A percentile compares a stretch with the other conserved stretches of the same genome.
Conservation (phyloP, 2,113 vertebrate genomes). For the Baryphthengus martii region DNA sequence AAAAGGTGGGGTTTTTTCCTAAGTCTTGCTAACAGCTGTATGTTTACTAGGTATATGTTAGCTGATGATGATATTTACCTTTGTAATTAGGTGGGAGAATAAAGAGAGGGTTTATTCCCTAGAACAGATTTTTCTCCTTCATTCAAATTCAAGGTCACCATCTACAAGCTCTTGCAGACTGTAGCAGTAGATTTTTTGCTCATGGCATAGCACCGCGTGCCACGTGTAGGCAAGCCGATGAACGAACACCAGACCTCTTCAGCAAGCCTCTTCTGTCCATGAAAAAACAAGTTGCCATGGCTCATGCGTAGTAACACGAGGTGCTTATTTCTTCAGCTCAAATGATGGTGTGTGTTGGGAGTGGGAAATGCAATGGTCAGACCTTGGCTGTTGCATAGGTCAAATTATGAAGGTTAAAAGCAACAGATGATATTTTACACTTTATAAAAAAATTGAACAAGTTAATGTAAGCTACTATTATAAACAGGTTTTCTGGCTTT, state of each 20-base stretch:
- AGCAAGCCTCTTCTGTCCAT: neutral
- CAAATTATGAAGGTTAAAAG: neutral
- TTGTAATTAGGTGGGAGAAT: neutral
- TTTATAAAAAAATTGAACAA: accelerated
- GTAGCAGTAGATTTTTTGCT: neutral
- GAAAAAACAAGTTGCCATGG: neutral
- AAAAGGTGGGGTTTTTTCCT: neutral
- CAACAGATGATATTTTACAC: neutral
- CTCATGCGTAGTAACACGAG: accelerated
- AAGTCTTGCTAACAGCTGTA: neutral
- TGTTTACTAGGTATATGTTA: neutral
- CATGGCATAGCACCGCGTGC: accelerated
- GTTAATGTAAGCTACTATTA: neutral
- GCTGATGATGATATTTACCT: neutral
- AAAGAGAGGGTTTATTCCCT: neutral
- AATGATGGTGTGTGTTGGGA: neutral
- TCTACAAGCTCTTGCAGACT: neutral
- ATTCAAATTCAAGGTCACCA: neutral
- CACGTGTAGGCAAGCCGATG: neutral
- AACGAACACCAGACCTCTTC: neutral
- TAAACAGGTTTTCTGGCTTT: neutral
- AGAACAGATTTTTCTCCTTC: neutral
- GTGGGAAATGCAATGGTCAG: neutral
- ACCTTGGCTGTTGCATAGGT: neutral
- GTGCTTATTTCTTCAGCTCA: neutral